These are phyloP conservation scores for Lateolabrax maculatus DNA, from an alignment of 2,797 vertebrate genomes.

Conservation along the genomic window DNA sequence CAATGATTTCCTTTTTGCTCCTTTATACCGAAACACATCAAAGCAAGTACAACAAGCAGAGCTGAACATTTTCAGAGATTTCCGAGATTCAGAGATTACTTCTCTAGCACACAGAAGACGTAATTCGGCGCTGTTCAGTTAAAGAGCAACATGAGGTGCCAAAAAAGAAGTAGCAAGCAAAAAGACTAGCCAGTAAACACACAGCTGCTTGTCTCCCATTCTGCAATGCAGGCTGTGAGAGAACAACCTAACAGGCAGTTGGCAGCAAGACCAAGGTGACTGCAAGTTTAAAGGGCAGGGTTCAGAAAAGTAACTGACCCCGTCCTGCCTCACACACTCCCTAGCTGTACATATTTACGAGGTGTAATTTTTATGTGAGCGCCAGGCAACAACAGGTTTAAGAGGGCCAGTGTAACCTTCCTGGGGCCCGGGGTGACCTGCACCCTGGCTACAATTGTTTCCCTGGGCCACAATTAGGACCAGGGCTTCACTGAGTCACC, in stretches of 20 bases:
- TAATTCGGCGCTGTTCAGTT: constrained; percentile 4
- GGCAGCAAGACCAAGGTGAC: constrained; percentile 71
- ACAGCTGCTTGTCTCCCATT: constrained; percentile 38
- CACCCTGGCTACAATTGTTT: constrained; percentile 71
- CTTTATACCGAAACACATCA: neutral
- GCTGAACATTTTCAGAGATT: no score
- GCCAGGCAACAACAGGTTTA: constrained; percentile 87
- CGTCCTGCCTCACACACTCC: constrained; percentile 70
- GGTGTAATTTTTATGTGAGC: constrained; percentile 87
- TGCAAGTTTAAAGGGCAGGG: constrained; percentile 80
- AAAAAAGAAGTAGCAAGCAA: constrained; percentile 4
- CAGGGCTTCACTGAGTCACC: constrained; percentile 76
- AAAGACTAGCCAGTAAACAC: constrained; percentile 33
- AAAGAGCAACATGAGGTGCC: constrained; percentile 19
- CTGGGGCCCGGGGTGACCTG: constrained; percentile 77
- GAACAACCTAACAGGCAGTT: constrained; percentile 60
- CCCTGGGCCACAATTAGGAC: constrained; percentile 83
- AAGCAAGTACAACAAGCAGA: neutral
- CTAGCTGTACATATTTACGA: constrained; percentile 83
- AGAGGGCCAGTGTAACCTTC: constrained; percentile 83
- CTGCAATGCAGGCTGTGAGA: constrained; percentile 42
- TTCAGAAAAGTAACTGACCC: constrained; percentile 76
- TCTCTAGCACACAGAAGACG: neutral
- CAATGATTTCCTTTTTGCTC: no score
- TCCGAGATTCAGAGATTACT: no score